Evolutionary conservation across 2,113 vertebrate genomes (phyloP).

Genomic region (Leuciscus idus): DNA sequence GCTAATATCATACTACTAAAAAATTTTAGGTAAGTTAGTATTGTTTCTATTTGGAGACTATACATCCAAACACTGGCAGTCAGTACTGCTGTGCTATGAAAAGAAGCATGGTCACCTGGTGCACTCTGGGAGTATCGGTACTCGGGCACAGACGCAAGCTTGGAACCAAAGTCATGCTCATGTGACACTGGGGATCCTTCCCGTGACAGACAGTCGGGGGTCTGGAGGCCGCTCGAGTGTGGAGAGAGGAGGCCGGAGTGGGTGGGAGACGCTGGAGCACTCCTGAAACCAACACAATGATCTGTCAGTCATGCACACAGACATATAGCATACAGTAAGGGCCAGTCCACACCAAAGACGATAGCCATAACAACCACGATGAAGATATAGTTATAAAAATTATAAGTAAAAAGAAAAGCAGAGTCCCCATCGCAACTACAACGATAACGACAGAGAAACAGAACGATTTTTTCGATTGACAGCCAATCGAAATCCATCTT

Average conservation of each 20-base stretch:
- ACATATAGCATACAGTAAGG: not conserved
- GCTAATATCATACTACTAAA: not conserved
- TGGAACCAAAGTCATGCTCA: conserved; percentile 90
- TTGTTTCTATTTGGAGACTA: not conserved
- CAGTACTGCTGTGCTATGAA: not conserved
- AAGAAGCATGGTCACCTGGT: conserved; percentile 80
- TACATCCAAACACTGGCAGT: not conserved
- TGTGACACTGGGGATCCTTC: conserved; percentile 95
- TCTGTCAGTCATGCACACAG: not conserved
- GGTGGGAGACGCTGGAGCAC: conserved; percentile 94
- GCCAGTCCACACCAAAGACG: not conserved
- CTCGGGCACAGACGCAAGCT: conserved; percentile 92
- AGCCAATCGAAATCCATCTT: too few species aligned
- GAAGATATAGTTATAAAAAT: too few species aligned
- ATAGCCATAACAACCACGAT: not conserved
- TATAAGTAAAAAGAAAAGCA: too few species aligned
- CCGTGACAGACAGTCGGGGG: conserved; percentile 93
- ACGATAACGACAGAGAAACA: too few species aligned
- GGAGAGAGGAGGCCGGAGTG: conserved; percentile 94
- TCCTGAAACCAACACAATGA: conserved; percentile 74
- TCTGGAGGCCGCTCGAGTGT: conserved; percentile 93
- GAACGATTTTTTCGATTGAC: too few species aligned
- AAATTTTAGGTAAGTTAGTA: not conserved
- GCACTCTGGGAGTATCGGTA: conserved; percentile 96
- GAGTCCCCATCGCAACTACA: too few species aligned